Evolutionary conservation across 2,888 invertebrate species (phyloP).

Genomic region (Clistopyga incitator): DNA sequence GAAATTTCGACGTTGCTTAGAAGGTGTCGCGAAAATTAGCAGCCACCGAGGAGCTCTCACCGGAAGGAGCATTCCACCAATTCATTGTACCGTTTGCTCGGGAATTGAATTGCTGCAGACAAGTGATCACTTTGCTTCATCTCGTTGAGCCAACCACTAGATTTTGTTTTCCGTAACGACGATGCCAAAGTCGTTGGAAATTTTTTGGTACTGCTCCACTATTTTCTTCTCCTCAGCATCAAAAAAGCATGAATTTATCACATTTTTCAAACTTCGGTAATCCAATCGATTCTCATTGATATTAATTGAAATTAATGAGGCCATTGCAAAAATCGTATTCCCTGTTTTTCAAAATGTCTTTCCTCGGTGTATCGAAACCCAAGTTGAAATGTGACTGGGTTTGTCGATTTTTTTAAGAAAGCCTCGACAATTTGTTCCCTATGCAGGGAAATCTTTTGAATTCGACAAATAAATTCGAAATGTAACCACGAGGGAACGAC

Average conservation of each 20-base stretch:
- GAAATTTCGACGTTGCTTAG: slow-evolving; percentile 37
- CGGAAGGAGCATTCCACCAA: neutral
- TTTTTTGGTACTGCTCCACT: neutral
- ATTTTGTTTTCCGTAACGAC: neutral
- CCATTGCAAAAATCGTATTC: neutral
- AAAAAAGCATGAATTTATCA: neutral
- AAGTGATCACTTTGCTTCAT: neutral
- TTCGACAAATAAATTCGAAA: neutral
- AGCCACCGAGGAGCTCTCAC: slow-evolving; percentile 28
- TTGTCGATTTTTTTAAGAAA: neutral
- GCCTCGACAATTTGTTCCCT: neutral
- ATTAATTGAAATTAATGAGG: too few species aligned
- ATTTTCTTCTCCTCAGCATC: neutral
- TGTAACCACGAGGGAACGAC: neutral
- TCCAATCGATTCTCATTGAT: too few species aligned
- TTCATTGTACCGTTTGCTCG: neutral
- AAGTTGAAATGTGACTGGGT: neutral
- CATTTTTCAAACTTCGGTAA: too few species aligned
- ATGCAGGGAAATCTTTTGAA: neutral
- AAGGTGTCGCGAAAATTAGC: slow-evolving; percentile 55
- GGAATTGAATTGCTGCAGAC: neutral
- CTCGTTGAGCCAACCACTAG: neutral
- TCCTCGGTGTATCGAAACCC: neutral
- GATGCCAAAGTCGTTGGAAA: neutral
- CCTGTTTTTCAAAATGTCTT: neutral